phyloP scores from a whole-genome alignment of 1,140 invertebrate genomes.

The Pseudomyrmex pallidus region DNA sequence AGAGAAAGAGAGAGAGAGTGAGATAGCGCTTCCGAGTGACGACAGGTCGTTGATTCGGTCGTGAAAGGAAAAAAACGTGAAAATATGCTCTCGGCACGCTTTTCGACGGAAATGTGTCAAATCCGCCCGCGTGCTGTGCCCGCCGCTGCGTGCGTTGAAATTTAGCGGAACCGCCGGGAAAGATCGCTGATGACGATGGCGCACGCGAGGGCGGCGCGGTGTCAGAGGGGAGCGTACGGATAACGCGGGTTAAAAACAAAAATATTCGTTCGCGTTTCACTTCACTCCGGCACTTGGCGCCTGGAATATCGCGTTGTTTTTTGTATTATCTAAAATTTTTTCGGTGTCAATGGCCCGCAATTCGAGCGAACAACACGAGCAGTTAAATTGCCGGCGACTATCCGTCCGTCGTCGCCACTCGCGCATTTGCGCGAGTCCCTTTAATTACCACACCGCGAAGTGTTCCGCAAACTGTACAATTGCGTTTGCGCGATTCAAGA shows the following conservation, averaged over 20 bases:
- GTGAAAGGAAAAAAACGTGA: slow-evolving; percentile 52
- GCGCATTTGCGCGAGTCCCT: slow-evolving; percentile 19
- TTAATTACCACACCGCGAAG: slow-evolving; percentile 25
- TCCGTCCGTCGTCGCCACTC: neutral
- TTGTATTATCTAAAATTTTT: slow-evolving; percentile 61
- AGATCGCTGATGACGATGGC: slow-evolving; percentile 34
- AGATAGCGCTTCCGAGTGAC: slow-evolving; percentile 16
- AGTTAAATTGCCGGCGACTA: slow-evolving; percentile 34
- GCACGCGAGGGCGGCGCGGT: slow-evolving; percentile 2
- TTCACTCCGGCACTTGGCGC: slow-evolving; percentile 3
- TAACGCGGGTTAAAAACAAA: slow-evolving; percentile 13
- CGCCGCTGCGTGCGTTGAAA: slow-evolving; percentile 34
- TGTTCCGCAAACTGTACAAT: slow-evolving; percentile 26
- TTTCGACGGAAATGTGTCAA: slow-evolving; percentile 72
- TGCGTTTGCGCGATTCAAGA: slow-evolving; percentile 16
- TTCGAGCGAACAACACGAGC: slow-evolving; percentile 17
- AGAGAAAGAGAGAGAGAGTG: slow-evolving; percentile 4
- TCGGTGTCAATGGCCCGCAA: slow-evolving; percentile 48
- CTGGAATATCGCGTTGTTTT: slow-evolving; percentile 52
- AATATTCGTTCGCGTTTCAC: slow-evolving; percentile 32
- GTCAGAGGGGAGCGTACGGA: neutral
- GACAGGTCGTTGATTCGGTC: slow-evolving; percentile 28
- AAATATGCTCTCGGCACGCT: slow-evolving; percentile 69
- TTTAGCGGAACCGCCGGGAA: slow-evolving; percentile 9
- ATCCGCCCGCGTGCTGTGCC: slow-evolving; percentile 62